Evolutionary conservation across 2,797 vertebrate genomes (phyloP).

Genomic region (Centroberyx gerrardi): DNA sequence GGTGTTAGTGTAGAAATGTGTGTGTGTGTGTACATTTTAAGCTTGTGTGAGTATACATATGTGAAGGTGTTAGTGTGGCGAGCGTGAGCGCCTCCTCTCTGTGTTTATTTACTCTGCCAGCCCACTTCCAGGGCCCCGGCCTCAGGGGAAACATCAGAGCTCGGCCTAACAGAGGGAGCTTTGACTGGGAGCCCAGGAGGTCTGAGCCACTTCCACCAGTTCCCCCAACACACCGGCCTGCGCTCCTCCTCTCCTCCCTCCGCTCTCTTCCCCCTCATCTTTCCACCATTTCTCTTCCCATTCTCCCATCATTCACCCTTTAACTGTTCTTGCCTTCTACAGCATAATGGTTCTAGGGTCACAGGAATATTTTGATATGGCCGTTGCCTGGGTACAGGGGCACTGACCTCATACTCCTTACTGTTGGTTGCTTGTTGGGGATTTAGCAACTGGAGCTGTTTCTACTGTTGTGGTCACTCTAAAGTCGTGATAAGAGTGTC

Average conservation of each 20-base stretch:
- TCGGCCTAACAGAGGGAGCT: slow-evolving; percentile 74
- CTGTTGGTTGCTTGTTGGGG: too few species aligned
- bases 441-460: too few species aligned
- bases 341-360: neutral
- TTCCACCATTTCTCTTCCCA: slow-evolving; percentile 28
- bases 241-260: slow-evolving; percentile 33
- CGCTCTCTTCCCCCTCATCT: slow-evolving; percentile 28
- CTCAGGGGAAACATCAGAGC: slow-evolving; percentile 79
- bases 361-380: neutral
- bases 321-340: neutral
- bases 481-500: too few species aligned
- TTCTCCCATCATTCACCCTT: slow-evolving; percentile 23
- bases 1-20: slow-evolving; percentile 34
- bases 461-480: too few species aligned
- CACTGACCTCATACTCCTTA: neutral
- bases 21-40: slow-evolving; percentile 50
- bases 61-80: slow-evolving; percentile 75
- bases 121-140: slow-evolving; percentile 79
- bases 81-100: slow-evolving; percentile 64
- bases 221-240: slow-evolving; percentile 41
- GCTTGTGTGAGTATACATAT: slow-evolving; percentile 64
- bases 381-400: neutral
- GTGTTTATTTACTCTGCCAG: slow-evolving; percentile 85
- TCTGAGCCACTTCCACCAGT: slow-evolving; percentile 69
- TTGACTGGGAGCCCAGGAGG: slow-evolving; percentile 77